Base-by-base conservation (phyloP, 2,797 vertebrate species). In the Heliangelus exortis region DNA sequence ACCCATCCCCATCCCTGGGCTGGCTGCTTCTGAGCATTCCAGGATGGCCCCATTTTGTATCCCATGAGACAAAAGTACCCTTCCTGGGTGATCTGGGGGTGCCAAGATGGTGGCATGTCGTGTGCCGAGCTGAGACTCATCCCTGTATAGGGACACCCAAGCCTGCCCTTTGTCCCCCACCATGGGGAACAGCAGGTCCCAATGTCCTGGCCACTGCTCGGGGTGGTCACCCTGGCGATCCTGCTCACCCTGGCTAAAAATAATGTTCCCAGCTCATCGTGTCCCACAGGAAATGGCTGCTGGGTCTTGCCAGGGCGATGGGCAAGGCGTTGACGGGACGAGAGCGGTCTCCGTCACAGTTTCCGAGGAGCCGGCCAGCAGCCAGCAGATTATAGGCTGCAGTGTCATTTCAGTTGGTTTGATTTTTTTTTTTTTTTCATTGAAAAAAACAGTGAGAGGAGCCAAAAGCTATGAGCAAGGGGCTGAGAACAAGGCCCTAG, bases 291-390 rank as follows among this genome's bases (percentile, higher is more conserved):
- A 95, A 92, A 79, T 74, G 2, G 4, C 54, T 87, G 25, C 59
- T 51, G 11, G 12, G 84, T 87, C 63, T 86, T 72, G 86, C 85
- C 92, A 89, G 91, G 87, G 61, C 20, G n/a, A 51, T 81, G 89
- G 95, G 95, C 86, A 72, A 93, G 87, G 69, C 90, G 10, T 58
- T 53, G 39, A 31, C 22, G 59, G 83, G 79, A 51, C n/a, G 9
- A 47, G 75, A 54, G 84, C 23, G 22, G 63, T 67, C 65, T 16
- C 69, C 13, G 85, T 97, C 97, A 98, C 89, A 97, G 74, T 98
- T 98, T 98, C 98, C 97, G 4, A 74, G 86, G 54, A 72, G 75
- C 53, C 62, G 19, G 97, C 97, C 97, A 97, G 94, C 93, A 91
- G 81, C 80, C 76, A 71, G 78, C 88, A 93, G 90, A 92, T 97